These are phyloP conservation scores for Corynorhinus townsendii DNA, from an alignment of 2,113 vertebrate genomes.

Conservation along the genomic window DNA sequence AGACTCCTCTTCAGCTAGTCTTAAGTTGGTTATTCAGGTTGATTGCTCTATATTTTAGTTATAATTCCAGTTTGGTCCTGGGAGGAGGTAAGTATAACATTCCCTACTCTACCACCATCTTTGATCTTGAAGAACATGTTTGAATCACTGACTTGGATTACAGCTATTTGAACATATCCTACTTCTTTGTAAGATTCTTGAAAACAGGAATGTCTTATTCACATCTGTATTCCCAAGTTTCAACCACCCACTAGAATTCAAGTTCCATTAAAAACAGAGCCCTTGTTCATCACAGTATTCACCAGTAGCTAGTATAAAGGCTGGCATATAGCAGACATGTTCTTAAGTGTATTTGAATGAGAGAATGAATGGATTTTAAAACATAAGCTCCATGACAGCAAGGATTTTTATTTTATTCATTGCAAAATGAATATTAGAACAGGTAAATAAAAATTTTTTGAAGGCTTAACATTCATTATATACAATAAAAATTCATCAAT, in stretches of 20 bases:
- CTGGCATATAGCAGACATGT: neutral
- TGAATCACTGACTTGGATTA: neutral
- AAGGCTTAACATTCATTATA: neutral
- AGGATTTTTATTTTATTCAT: neutral
- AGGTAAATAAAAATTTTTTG: neutral
- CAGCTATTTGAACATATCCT: neutral
- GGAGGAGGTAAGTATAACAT: neutral
- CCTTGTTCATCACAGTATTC: neutral
- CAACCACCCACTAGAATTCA: neutral
- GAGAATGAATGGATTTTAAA: conserved; percentile 7
- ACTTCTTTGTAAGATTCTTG: neutral
- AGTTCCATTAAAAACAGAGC: neutral
- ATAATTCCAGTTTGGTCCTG: neutral
- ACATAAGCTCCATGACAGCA: neutral
- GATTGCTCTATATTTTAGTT: neutral
- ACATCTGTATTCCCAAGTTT: neutral
- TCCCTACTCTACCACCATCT: neutral
- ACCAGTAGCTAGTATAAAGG: neutral
- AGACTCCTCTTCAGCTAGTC: neutral
- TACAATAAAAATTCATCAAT: neutral
- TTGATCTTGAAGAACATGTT: neutral
- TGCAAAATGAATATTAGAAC: conserved; percentile 16
- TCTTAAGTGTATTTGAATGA: neutral
- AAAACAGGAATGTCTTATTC: neutral
- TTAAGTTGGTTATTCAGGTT: neutral